Evolutionary conservation across 2,113 vertebrate species (phyloP).

Genomic region (Poeciliopsis retropinna): DNA sequence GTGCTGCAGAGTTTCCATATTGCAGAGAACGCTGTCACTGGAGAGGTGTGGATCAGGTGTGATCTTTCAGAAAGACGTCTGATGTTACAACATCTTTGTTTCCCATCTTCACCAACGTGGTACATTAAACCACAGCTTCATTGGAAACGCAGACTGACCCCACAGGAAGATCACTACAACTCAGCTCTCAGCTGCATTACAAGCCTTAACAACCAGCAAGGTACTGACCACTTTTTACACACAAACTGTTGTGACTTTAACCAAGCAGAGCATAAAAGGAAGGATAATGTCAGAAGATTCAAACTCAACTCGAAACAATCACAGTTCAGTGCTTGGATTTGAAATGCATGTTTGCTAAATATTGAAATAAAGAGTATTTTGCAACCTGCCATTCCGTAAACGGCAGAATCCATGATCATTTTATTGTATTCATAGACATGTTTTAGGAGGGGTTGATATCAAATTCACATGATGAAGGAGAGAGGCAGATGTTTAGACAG

Average conservation of each 20-base stretch:
- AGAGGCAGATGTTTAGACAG: constrained; percentile 10
- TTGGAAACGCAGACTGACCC: constrained; percentile 29
- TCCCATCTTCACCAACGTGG: constrained; percentile 13
- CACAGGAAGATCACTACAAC: constrained; percentile 18
- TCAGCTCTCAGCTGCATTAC: constrained; percentile 32
- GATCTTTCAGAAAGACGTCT: constrained; percentile 28
- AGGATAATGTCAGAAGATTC: neutral
- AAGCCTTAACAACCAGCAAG: constrained; percentile 39
- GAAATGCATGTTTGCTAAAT: constrained; percentile 32
- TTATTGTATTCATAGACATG: constrained; percentile 17
- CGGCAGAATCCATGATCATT: constrained; percentile 5
- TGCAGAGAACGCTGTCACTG: constrained; percentile 29
- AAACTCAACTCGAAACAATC: constrained; percentile 36
- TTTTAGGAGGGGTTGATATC: constrained; percentile 1
- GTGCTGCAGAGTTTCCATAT: neutral
- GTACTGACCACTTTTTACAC: constrained; percentile 30
- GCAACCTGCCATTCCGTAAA: constrained; percentile 18
- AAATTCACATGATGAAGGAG: constrained; percentile 13
- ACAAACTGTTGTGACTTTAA: constrained; percentile 9
- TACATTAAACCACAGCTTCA: constrained; percentile 15
- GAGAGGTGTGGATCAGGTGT: constrained; percentile 14
- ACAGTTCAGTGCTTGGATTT: neutral
- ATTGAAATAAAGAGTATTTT: constrained; percentile 2
- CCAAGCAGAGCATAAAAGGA: neutral
- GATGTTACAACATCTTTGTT: constrained; percentile 9